These are phyloP conservation scores for Argentina silus DNA, from an alignment of 2,797 vertebrate genomes.

Conservation along the genomic window DNA sequence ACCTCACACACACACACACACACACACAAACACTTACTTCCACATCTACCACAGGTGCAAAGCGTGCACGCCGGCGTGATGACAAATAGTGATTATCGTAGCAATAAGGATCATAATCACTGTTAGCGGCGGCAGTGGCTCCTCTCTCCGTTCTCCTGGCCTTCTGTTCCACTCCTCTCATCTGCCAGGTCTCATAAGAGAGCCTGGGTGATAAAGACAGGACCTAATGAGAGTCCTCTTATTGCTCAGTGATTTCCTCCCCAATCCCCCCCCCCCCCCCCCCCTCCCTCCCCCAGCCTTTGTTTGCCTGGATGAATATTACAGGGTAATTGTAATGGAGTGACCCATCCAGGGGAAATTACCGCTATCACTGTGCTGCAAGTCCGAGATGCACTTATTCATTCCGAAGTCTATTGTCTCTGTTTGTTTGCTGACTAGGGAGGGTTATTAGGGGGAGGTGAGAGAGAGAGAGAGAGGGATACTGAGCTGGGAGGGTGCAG, in stretches of 20 bases:
- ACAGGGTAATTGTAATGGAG: slow-evolving; percentile 71
- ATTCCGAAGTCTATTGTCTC: slow-evolving; percentile 61
- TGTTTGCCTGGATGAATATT: slow-evolving; percentile 71
- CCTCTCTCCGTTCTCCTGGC: slow-evolving; percentile 60
- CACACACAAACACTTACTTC: slow-evolving; percentile 58
- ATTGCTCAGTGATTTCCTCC: slow-evolving; percentile 69
- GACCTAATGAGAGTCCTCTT: slow-evolving; percentile 72
- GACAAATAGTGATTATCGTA: slow-evolving; percentile 77
- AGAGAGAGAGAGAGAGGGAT: slow-evolving; percentile 11
- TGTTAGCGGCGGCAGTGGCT: slow-evolving; percentile 32
- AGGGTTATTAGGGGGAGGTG: slow-evolving; percentile 42
- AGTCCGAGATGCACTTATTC: slow-evolving; percentile 51
- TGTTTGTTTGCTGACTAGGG: slow-evolving; percentile 53
- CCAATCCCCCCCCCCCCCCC: not conserved
- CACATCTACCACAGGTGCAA: slow-evolving; percentile 71
- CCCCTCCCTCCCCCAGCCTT: slow-evolving; percentile 33
- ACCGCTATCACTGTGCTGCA: slow-evolving; percentile 49
- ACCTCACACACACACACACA: not conserved
- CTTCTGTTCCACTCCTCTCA: slow-evolving; percentile 52
- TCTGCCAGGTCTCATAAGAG: slow-evolving; percentile 70
- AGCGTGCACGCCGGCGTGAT: slow-evolving; percentile 60
- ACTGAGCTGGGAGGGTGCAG: not conserved
- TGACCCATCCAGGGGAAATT: slow-evolving; percentile 69
- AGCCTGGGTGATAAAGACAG: slow-evolving; percentile 68
- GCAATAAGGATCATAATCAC: slow-evolving; percentile 73